Evolutionary conservation across 2,888 invertebrate species (phyloP).

Genomic region (Drosophila borealis): DNA sequence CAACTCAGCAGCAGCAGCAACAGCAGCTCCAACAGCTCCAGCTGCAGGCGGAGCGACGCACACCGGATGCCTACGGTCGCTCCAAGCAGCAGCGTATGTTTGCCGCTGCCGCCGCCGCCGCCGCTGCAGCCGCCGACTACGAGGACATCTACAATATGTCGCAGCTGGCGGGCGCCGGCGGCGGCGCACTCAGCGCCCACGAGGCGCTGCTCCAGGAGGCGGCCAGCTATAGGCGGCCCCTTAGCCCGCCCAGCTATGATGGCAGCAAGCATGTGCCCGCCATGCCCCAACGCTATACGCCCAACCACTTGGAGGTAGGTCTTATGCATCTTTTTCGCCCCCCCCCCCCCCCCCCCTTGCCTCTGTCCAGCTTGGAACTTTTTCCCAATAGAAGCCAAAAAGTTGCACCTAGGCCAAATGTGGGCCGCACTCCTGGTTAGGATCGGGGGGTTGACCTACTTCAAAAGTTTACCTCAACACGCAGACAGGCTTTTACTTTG

Average conservation of each 20-base stretch:
- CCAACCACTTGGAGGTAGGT: constrained; percentile 84
- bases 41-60: constrained; percentile 88
- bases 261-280: constrained; percentile 83
- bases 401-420: constrained; percentile 16
- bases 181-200: constrained; percentile 81
- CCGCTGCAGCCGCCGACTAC: constrained; percentile 87
- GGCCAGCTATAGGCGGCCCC: constrained; percentile 87
- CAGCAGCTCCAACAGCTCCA: constrained; percentile 67
- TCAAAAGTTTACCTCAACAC: constrained; percentile 33
- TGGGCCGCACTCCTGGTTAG: constrained; percentile 3
- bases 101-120: constrained; percentile 80
- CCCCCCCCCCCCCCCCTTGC: too few relatives aligned
- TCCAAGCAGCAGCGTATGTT: constrained; percentile 86
- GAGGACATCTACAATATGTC: constrained; percentile 90
- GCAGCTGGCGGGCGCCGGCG: constrained; percentile 68
- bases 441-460: background rate
- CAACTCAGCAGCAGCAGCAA: constrained; percentile 69
- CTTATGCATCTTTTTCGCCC: constrained; percentile 11
- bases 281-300: constrained; percentile 83
- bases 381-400: constrained; percentile 38
- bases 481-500: constrained; percentile 19
- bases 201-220: constrained; percentile 83
- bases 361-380: constrained; percentile 12
- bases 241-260: constrained; percentile 87
- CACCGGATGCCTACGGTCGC: constrained; percentile 93